These are phyloP conservation scores for Tortrix viridana DNA, from an alignment of 2,888 invertebrate genomes.

Conservation along the genomic window DNA sequence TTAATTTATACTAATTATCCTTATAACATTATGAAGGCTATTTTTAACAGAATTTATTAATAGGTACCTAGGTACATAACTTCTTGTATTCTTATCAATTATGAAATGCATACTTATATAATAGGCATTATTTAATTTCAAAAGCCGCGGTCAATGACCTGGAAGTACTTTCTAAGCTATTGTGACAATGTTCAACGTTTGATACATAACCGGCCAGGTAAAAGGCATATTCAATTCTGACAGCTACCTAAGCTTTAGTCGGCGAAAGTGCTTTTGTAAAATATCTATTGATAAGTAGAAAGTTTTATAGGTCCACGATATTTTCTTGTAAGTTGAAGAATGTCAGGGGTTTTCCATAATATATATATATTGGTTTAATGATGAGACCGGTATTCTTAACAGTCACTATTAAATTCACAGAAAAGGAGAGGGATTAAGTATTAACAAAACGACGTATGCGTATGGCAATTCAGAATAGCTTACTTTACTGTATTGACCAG, in stretches of 20 bases:
- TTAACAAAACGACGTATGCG: too few species aligned
- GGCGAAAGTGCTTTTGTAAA: neutral
- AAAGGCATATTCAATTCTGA: neutral
- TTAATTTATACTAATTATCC: slow-evolving; percentile 15
- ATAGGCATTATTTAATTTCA: slow-evolving; percentile 18
- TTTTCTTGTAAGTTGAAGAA: neutral
- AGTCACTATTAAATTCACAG: too few species aligned
- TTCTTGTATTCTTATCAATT: neutral
- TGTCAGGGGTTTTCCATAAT: neutral
- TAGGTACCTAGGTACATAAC: too few species aligned
- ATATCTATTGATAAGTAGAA: neutral
- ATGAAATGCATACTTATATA: slow-evolving; percentile 11
- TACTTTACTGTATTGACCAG: too few species aligned
- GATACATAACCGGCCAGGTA: slow-evolving; percentile 13
- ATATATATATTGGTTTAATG: too few species aligned
- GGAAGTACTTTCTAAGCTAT: slow-evolving; percentile 34
- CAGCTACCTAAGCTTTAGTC: neutral
- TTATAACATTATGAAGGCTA: neutral
- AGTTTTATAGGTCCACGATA: neutral
- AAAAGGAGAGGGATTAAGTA: too few species aligned
- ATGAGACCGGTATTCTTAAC: too few species aligned
- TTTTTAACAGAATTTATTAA: neutral
- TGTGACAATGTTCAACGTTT: slow-evolving; percentile 33
- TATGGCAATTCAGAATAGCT: too few species aligned
- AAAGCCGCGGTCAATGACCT: slow-evolving; percentile 28